phyloP scores from a whole-genome alignment of 2,113 vertebrate genomes.

The Myrmecobius fasciatus region DNA sequence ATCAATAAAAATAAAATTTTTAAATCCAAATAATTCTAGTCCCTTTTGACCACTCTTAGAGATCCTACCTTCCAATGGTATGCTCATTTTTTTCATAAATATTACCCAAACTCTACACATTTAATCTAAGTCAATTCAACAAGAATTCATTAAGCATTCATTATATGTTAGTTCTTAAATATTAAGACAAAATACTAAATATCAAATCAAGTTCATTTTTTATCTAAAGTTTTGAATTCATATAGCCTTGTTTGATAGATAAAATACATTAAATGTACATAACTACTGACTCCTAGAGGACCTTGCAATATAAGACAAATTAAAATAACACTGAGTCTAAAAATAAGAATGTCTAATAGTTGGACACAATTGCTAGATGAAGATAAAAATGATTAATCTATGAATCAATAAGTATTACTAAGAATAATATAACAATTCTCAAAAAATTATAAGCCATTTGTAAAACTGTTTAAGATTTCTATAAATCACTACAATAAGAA shows the following conservation, averaged over 20 bases:
- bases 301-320: background rate
- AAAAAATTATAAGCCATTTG: background rate
- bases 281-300: background rate
- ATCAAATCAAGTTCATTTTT: background rate
- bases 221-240: no score
- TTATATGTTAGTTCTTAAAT: background rate
- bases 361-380: no score
- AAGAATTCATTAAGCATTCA: background rate
- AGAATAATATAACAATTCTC: background rate
- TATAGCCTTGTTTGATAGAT: no score
- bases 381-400: background rate
- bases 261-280: background rate
- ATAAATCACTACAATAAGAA: background rate
- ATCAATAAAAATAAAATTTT: background rate
- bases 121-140: background rate
- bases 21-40: background rate
- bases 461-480: background rate
- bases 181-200: background rate
- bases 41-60: background rate
- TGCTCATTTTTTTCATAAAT: background rate
- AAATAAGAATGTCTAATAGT: background rate
- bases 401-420: background rate
- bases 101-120: background rate
- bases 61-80: background rate
- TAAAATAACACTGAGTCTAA: background rate